These are phyloP conservation scores for Acrossocheilus wenchowensis DNA, from an alignment of 2,797 vertebrate genomes.

Conservation along the genomic window DNA sequence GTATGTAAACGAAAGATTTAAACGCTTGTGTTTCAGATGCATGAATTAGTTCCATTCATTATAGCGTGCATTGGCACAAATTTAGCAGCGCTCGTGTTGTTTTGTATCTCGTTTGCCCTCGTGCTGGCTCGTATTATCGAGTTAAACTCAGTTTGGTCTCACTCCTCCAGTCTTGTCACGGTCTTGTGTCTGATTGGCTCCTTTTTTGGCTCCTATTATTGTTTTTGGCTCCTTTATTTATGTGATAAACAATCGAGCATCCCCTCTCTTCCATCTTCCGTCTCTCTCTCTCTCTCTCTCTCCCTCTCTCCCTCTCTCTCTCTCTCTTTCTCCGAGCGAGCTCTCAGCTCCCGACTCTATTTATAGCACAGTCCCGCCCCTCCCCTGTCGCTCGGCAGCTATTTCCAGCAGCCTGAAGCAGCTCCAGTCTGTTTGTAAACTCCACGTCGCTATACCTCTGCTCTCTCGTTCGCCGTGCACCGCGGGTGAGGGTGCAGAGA, in stretches of 20 bases:
- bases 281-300: constrained; percentile 32
- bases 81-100: neutral
- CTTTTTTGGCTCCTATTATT: constrained; percentile 14
- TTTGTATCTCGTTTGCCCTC: constrained; percentile 19
- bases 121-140: constrained; percentile 25
- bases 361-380: constrained; percentile 64
- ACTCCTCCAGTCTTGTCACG: constrained; percentile 3
- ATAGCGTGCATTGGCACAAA: neutral
- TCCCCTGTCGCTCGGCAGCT: constrained; percentile 64
- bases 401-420: constrained; percentile 67
- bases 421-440: constrained; percentile 69
- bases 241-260: constrained; percentile 19
- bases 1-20: constrained; percentile 11
- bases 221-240: constrained; percentile 45
- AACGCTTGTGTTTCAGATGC: neutral
- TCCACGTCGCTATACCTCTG: constrained; percentile 48
- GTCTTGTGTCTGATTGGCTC: constrained; percentile 25
- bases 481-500: constrained; percentile 43
- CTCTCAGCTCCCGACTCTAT: constrained; percentile 62
- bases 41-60: constrained; percentile 22
- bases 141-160: constrained; percentile 3
- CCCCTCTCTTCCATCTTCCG: constrained; percentile 18
- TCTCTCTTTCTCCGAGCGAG: constrained; percentile 55
- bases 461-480: constrained; percentile 31
- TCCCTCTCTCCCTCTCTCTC: constrained; percentile 12